Conservation (phyloP, 2,797 vertebrate genomes). For the Lepilemur ruficaudatus region DNA sequence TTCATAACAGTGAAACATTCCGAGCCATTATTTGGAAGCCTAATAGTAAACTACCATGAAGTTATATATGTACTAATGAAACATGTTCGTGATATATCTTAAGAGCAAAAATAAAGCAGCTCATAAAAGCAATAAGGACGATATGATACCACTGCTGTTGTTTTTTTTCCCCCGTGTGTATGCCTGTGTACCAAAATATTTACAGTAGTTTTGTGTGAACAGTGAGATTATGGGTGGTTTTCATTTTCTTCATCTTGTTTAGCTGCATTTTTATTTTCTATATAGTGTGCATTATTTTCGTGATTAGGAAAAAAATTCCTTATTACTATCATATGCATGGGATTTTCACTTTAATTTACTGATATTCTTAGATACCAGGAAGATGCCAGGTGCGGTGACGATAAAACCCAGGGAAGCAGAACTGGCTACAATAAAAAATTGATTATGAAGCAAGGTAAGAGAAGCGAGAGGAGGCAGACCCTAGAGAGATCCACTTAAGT, state of each 20-base stretch:
- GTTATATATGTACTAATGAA: background rate
- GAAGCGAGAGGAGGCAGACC: background rate
- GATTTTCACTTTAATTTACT: background rate
- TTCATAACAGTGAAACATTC: background rate
- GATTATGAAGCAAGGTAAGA: background rate
- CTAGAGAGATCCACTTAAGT: background rate
- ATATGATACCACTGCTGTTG: background rate
- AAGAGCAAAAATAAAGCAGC: background rate
- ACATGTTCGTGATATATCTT: background rate
- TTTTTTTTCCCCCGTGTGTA: background rate
- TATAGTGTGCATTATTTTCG: background rate
- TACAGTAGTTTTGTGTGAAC: background rate
- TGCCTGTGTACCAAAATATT: background rate
- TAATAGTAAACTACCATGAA: background rate
- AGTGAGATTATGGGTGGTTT: background rate
- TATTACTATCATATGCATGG: background rate
- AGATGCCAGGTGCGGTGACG: background rate
- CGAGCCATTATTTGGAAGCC: slow-evolving; percentile 7
- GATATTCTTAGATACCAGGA: background rate
- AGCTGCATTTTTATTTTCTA: background rate
- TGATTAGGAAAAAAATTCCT: background rate
- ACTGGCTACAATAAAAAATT: background rate
- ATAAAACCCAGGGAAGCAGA: background rate
- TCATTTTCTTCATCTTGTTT: background rate
- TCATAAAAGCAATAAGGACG: background rate